Evolutionary conservation across 2,113 vertebrate species (phyloP).

Genomic region (Zapus hudsonius): DNA sequence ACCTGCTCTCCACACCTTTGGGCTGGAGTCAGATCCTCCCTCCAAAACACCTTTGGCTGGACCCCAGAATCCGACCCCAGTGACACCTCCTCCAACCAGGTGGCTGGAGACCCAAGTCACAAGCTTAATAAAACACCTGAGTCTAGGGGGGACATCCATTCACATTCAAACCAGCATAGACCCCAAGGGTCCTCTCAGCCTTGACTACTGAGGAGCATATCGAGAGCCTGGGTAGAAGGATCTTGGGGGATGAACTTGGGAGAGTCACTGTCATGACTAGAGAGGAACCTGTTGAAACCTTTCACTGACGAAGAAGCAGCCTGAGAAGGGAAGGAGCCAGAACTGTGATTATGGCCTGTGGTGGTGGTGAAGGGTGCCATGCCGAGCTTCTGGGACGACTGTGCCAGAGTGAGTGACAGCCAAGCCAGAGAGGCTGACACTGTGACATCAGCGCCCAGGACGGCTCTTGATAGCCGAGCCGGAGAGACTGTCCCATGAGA

Average conservation of each 20-base stretch:
- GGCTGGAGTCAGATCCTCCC: too few relatives aligned
- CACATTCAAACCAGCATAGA: too few relatives aligned
- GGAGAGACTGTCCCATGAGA: accelerated
- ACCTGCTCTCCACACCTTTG: too few relatives aligned
- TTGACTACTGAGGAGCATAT: neutral
- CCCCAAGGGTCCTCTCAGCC: accelerated
- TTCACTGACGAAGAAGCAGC: neutral
- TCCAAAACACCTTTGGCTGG: too few relatives aligned
- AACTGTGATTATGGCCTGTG: neutral
- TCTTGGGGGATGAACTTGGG: neutral
- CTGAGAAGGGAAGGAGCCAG: neutral
- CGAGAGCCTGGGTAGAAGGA: neutral
- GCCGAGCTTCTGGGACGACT: neutral
- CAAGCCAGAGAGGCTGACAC: neutral
- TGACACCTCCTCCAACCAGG: too few relatives aligned
- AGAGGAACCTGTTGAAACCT: accelerated
- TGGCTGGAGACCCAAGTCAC: too few relatives aligned
- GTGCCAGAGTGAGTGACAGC: accelerated
- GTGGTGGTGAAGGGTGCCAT: neutral
- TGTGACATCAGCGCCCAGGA: too few relatives aligned
- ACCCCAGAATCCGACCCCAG: too few relatives aligned
- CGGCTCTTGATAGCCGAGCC: too few relatives aligned
- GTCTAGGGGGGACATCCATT: too few relatives aligned
- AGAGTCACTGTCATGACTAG: neutral
- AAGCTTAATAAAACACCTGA: too few relatives aligned